Percentiles rank a stretch among this genome's conserved stretches.
Conservation (phyloP, 2,797 vertebrate genomes). For the Harpagifer antarcticus region DNA sequence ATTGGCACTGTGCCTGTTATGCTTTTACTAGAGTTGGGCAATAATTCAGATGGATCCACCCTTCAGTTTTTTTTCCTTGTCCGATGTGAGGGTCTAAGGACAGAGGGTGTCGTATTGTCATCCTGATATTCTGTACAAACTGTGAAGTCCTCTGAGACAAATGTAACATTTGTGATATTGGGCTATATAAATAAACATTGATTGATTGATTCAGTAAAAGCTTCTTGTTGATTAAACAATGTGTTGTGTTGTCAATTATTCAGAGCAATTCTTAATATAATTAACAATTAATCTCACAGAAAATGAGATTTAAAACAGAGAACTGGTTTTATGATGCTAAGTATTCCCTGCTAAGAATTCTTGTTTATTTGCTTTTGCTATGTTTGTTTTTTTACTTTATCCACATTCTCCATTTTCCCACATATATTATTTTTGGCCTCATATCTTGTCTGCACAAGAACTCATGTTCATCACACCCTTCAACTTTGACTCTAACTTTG, state of each 20-base stretch:
- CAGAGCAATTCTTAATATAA: neutral
- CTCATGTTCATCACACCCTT: constrained; percentile 2
- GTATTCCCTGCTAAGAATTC: constrained; percentile 7
- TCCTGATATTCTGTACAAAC: too few species aligned
- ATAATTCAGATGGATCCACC: neutral
- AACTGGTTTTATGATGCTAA: neutral
- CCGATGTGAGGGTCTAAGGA: too few species aligned
- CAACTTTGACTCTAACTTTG: neutral
- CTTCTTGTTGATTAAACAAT: too few species aligned
- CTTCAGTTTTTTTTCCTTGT: neutral
- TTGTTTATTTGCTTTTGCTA: neutral
- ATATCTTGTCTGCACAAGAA: neutral
- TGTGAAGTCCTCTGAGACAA: too few species aligned
- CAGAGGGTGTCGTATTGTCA: too few species aligned
- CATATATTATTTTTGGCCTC: too few species aligned
- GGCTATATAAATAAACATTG: too few species aligned
- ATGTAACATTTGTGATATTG: too few species aligned
- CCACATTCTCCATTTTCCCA: too few species aligned
- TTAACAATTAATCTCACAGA: neutral
- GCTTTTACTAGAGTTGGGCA: neutral
- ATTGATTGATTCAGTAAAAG: too few species aligned
- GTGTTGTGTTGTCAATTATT: too few species aligned
- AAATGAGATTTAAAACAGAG: neutral
- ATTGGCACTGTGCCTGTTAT: constrained; percentile 45
- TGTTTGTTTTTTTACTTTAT: neutral